These are phyloP conservation scores for Ceratoteleas bidentatus DNA, from an alignment of 1,140 invertebrate genomes.

Conservation along the genomic window DNA sequence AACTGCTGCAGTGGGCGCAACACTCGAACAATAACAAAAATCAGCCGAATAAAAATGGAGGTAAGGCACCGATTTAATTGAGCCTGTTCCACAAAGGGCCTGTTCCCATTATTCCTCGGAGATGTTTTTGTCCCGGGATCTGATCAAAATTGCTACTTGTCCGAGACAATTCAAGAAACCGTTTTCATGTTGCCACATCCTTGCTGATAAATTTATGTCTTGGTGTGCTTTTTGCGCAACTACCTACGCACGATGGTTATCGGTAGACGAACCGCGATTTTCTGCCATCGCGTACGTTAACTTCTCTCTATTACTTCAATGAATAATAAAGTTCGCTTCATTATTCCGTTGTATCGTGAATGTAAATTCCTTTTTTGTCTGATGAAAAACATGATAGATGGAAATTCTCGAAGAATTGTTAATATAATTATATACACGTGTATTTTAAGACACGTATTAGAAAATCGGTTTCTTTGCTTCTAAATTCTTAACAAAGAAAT, in stretches of 20 bases:
- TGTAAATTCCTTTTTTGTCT: neutral
- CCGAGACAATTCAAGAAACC: constrained; percentile 14
- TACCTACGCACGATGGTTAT: constrained; percentile 51
- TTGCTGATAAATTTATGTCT: constrained; percentile 48
- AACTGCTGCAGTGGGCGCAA: constrained; percentile 83
- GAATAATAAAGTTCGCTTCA: constrained; percentile 12
- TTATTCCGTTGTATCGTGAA: constrained; percentile 15
- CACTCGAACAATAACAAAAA: constrained; percentile 83
- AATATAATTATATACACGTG: neutral
- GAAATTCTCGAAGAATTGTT: neutral
- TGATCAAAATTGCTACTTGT: constrained; percentile 5
- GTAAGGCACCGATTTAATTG: constrained; percentile 37
- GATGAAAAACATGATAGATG: neutral
- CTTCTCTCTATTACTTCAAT: constrained; percentile 25
- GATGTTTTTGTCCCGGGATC: neutral
- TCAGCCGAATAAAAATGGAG: constrained; percentile 78
- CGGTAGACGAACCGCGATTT: constrained; percentile 34
- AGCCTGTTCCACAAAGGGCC: neutral
- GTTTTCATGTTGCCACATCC: constrained; percentile 42
- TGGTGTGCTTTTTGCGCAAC: constrained; percentile 40
- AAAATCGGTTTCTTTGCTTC: too few relatives aligned
- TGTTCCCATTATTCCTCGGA: neutral
- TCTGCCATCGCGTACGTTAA: constrained; percentile 32
- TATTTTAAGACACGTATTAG: too few relatives aligned
- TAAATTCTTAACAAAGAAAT: too few relatives aligned